phyloP scores from a whole-genome alignment of 2,888 invertebrate genomes.

The Pheosia gnoma region DNA sequence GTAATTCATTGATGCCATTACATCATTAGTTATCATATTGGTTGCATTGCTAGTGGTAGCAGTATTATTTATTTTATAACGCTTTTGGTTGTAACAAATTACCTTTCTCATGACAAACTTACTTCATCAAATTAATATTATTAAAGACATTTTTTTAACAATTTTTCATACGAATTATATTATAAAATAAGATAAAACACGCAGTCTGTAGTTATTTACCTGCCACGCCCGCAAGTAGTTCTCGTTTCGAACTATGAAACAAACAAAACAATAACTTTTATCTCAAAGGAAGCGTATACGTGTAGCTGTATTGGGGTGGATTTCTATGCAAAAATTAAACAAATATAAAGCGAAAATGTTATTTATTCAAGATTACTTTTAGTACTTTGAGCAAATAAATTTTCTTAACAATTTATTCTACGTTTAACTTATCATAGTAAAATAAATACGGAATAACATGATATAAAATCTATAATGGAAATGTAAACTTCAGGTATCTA shows the following conservation, averaged over 20 bases:
- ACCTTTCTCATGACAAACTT: constrained; percentile 63
- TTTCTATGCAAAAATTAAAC: constrained; percentile 18
- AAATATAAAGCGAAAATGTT: constrained; percentile 53
- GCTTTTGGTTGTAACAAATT: constrained; percentile 60
- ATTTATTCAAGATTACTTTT: constrained; percentile 61
- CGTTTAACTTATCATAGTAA: constrained; percentile 70
- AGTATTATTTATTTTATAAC: constrained; percentile 41
- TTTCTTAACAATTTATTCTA: constrained; percentile 72
- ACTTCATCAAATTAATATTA: constrained; percentile 63
- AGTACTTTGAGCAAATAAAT: constrained; percentile 80
- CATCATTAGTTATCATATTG: constrained; percentile 29
- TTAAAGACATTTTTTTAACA: constrained; percentile 78
- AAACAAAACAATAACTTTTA: too few relatives aligned
- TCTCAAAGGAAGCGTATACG: too few relatives aligned
- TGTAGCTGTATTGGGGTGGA: too few relatives aligned
- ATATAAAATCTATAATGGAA: constrained; percentile 82
- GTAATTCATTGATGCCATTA: constrained; percentile 17
- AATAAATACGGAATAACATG: constrained; percentile 80
- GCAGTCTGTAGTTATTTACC: background rate
- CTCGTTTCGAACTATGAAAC: too few relatives aligned
- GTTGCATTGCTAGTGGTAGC: constrained; percentile 43
- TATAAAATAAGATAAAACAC: constrained; percentile 63
- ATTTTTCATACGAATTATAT: constrained; percentile 79
- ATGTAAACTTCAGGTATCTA: constrained; percentile 80
- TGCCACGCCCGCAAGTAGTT: too few relatives aligned